Evolutionary conservation across 2,113 vertebrate genomes (phyloP), one percentile per base, ranked within the genome.

Genomic region (Microtus pennsylvanicus): DNA sequence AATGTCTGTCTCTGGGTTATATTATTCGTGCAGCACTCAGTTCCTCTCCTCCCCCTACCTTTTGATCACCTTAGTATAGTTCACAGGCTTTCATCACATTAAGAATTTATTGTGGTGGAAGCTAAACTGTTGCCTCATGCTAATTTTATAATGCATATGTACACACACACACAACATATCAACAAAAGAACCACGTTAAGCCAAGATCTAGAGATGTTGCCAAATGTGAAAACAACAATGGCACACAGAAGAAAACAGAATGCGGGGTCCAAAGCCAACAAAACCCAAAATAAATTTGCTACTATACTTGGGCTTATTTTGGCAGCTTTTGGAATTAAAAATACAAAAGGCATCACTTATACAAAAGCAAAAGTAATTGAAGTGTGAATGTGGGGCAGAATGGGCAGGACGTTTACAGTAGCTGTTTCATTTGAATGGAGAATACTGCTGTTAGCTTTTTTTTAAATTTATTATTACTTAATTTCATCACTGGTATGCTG

Each of bases 291-390:
- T 97, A 96, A 98, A 98, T 97, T 97, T 95, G 90, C 89, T 96
- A 94, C 95, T 96, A 97, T 98, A 98, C 98, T 98, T 98, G 96
- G 98, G 94, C 91, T 98, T 98, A 94, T 98, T 98, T 98, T 98
- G 98, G 98, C 97, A 98, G 75, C 87, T 50, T n/a, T 89, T 97
- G 42, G 78, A 94, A 93, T 98, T 95, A 97, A 96, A 98, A 98
- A 97, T 93, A 97, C 24, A 86, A 97, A 98, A 97, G 96, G 95
- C 81, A 91, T 97, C 93, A 94, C 95, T 98, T 98, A 94, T 65
- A 97, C 65, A 96, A 93, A 96, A 94, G 95, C 86, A 98, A 93
- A 97, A 97, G 94, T 97, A 97, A 97, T 96, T 98, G 81, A 93
- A 85, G 58, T 65, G 75, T 94, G 26, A 65, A 38, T 45, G 22